These are phyloP conservation scores for Protaetia brevitarsis DNA, from an alignment of 1,140 invertebrate species.

Conservation along the genomic window DNA sequence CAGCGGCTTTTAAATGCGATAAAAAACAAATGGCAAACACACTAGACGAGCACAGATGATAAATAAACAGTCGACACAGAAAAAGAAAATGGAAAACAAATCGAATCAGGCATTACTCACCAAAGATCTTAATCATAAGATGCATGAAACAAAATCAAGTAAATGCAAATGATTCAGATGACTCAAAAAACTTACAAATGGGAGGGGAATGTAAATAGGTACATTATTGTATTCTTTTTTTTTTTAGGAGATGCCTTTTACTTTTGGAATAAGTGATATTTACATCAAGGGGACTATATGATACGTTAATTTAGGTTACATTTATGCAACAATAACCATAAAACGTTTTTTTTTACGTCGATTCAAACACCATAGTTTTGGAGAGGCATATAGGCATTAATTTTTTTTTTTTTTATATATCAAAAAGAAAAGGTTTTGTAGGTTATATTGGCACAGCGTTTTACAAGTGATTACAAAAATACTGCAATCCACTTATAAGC, in stretches of 20 bases:
- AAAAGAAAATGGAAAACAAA: background rate
- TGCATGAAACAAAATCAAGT: constrained; percentile 52
- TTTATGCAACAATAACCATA: background rate
- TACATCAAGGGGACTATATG: background rate
- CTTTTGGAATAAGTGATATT: background rate
- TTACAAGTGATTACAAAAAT: constrained; percentile 35
- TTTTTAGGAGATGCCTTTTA: background rate
- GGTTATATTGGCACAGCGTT: constrained; percentile 33
- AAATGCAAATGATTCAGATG: constrained; percentile 28
- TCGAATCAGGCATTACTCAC: constrained; percentile 49
- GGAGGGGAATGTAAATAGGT: background rate
- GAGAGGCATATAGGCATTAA: background rate
- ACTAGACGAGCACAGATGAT: constrained; percentile 14
- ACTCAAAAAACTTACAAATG: background rate
- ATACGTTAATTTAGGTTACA: background rate
- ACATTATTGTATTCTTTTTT: background rate
- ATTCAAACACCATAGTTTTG: background rate
- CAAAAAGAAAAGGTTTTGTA: background rate
- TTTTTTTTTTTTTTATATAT: background rate
- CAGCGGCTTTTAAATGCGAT: background rate
- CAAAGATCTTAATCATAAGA: constrained; percentile 47
- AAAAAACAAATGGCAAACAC: background rate
- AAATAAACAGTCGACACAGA: constrained; percentile 15
- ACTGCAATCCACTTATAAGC: constrained; percentile 34
- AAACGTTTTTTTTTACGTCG: background rate